Evolutionary conservation across 2,113 vertebrate species (phyloP).

Genomic region (Salvelinus sp.): DNA sequence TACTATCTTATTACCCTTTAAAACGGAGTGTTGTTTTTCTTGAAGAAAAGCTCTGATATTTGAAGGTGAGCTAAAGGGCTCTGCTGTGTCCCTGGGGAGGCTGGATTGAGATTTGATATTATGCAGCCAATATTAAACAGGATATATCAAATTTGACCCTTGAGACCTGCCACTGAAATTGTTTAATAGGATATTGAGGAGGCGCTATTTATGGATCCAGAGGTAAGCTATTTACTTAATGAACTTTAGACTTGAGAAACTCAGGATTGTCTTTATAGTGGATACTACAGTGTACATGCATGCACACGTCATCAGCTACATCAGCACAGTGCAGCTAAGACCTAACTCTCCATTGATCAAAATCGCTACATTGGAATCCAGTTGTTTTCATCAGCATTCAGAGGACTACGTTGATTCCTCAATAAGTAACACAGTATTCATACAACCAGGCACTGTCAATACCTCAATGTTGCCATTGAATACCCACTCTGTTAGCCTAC

Average conservation of each 20-base stretch:
- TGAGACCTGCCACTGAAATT: slow-evolving; percentile 37
- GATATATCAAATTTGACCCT: slow-evolving; percentile 51
- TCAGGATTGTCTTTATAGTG: not conserved
- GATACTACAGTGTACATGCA: not conserved
- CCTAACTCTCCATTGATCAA: not conserved
- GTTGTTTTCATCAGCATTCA: not conserved
- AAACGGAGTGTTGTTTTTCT: not conserved
- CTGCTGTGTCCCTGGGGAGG: slow-evolving; percentile 34
- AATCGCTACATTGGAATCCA: not conserved
- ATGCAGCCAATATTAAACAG: slow-evolving; percentile 53
- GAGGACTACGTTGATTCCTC: not conserved
- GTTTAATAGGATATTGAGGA: slow-evolving; percentile 63
- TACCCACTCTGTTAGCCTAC: no score
- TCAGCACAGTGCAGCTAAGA: not conserved
- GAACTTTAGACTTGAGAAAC: slow-evolving; percentile 30
- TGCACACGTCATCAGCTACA: not conserved
- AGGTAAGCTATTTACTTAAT: slow-evolving; percentile 58
- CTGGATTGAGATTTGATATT: slow-evolving; percentile 42
- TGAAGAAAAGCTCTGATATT: slow-evolving; percentile 22
- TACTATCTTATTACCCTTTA: not conserved
- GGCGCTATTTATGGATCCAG: slow-evolving; percentile 47
- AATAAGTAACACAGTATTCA: not conserved
- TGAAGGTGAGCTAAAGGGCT: slow-evolving; percentile 51
- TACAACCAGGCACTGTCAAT: not conserved
- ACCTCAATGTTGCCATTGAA: no score